These are phyloP conservation scores for Cephus rjabovi DNA, from an alignment of 2,888 invertebrate species.

Conservation along the genomic window DNA sequence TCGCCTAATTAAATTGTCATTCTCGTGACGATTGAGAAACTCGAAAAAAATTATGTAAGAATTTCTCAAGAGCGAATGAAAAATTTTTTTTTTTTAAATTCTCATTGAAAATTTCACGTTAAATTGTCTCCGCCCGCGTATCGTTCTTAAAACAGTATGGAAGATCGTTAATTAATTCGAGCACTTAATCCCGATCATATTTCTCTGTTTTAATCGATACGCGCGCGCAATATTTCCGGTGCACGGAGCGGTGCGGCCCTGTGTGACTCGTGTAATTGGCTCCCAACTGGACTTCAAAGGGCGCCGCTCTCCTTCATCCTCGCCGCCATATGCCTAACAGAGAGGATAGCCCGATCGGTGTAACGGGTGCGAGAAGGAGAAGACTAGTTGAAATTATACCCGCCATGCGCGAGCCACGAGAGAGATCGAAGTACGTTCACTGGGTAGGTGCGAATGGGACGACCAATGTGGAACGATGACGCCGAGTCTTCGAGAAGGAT, in stretches of 20 bases:
- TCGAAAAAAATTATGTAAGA: too few species aligned
- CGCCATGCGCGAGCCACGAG: conserved; percentile 48
- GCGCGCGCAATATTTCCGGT: conserved; percentile 53
- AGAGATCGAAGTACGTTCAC: conserved; percentile 25
- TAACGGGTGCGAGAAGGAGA: conserved; percentile 24
- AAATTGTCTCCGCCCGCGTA: not conserved
- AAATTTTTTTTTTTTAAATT: too few species aligned
- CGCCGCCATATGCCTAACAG: conserved; percentile 60
- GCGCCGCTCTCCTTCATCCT: conserved; percentile 66
- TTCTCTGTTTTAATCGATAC: conserved; percentile 47
- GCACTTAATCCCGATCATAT: conserved; percentile 49
- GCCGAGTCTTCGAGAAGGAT: conserved; percentile 19
- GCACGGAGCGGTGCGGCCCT: conserved; percentile 57
- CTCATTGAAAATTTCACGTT: not conserved
- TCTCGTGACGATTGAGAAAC: too few species aligned
- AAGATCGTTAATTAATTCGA: conserved; percentile 54
- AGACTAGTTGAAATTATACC: conserved; percentile 59
- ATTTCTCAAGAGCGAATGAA: not conserved
- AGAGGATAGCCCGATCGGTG: conserved; percentile 27
- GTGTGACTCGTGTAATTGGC: conserved; percentile 68
- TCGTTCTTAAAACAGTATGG: not conserved
- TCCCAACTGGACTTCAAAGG: conserved; percentile 68
- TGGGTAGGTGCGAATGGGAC: conserved; percentile 19
- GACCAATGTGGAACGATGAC: conserved; percentile 17
- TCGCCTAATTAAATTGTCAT: too few species aligned